A percentile compares a stretch with the other conserved stretches of the same genome.
These are phyloP conservation scores for Columba livia DNA, from an alignment of 2,113 vertebrate species.

Conservation along the genomic window DNA sequence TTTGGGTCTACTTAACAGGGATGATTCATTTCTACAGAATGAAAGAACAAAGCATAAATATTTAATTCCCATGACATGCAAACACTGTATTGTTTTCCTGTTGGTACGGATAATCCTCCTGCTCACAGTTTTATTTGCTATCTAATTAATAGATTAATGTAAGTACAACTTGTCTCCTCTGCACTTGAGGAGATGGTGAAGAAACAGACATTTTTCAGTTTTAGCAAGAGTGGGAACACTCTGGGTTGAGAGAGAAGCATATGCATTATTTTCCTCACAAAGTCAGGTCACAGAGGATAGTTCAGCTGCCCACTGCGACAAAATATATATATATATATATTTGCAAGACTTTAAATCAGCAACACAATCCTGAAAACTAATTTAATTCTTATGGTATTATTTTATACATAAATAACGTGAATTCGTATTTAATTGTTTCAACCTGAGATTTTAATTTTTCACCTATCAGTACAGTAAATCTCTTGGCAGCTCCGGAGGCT, in stretches of 20 bases:
- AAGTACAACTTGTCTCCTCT: neutral
- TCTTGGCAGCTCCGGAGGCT: slow-evolving; percentile 37
- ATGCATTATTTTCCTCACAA: neutral
- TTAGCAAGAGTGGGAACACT: neutral
- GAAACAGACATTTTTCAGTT: neutral
- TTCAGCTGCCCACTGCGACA: neutral
- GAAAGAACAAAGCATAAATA: neutral
- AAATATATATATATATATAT: neutral
- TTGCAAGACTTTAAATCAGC: neutral
- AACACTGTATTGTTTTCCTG: neutral
- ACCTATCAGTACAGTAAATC: slow-evolving; percentile 38
- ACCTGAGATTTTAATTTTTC: slow-evolving; percentile 36
- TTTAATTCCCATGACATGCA: neutral
- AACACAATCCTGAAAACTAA: neutral
- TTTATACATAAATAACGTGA: slow-evolving; percentile 29
- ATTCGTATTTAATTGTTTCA: slow-evolving; percentile 49
- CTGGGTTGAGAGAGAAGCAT: neutral
- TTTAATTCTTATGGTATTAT: neutral
- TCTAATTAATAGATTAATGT: neutral
- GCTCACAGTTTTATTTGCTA: neutral
- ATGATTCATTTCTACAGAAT: neutral
- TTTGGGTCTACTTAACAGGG: neutral
- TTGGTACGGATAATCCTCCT: neutral
- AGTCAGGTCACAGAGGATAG: neutral
- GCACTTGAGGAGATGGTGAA: neutral